Conservation (phyloP, 2,113 vertebrate genomes). For the Seriola quinqueradiata region DNA sequence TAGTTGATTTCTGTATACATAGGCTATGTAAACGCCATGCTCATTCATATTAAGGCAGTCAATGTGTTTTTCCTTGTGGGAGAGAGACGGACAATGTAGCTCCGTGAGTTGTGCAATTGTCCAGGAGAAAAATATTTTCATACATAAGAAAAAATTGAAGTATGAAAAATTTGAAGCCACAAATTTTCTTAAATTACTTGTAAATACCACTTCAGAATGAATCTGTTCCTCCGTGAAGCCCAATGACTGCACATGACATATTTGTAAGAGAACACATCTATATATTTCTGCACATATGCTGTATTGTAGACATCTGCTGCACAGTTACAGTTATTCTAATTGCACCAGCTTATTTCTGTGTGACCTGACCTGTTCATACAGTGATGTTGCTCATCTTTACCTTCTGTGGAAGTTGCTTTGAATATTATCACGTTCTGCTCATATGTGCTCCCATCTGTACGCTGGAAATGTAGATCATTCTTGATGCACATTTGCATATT, state of each 20-base stretch:
- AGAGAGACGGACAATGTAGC: background rate
- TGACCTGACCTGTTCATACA: background rate
- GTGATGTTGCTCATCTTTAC: background rate
- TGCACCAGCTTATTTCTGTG: slow-evolving; percentile 6
- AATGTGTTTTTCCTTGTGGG: no score
- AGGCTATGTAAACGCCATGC: background rate
- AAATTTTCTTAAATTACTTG: no score
- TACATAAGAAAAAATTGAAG: background rate
- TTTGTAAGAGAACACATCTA: background rate
- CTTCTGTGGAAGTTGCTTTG: background rate
- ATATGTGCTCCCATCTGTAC: background rate
- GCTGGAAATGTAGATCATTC: background rate
- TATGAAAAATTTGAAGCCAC: background rate
- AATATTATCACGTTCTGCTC: background rate
- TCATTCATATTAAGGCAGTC: background rate
- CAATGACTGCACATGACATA: background rate
- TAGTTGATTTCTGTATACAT: background rate
- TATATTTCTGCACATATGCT: background rate
- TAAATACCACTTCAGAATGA: background rate
- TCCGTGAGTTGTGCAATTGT: background rate
- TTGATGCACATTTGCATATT: slow-evolving; percentile 16
- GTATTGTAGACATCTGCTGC: slow-evolving; percentile 10
- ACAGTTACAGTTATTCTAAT: background rate
- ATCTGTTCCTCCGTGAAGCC: background rate
- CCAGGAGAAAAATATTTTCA: background rate